A percentile compares a stretch with the other conserved stretches of the same genome.
These are phyloP conservation scores for Hyles euphorbiae DNA, from an alignment of 1,140 invertebrate genomes.

Conservation along the genomic window DNA sequence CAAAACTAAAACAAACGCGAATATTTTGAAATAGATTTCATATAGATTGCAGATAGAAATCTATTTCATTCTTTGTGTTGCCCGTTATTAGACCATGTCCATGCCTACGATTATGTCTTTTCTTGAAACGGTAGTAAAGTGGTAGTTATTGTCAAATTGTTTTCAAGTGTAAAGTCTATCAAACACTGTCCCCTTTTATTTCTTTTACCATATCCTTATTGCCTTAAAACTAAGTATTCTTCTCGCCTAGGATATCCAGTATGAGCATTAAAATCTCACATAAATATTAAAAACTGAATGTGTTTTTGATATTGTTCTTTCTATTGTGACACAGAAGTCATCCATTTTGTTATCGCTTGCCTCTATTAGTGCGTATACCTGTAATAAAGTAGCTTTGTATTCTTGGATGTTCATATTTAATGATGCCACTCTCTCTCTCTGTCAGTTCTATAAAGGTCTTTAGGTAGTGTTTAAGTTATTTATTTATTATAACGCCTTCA, in stretches of 20 bases:
- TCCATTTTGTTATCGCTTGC: conserved; percentile 14
- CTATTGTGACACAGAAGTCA: conserved; percentile 13
- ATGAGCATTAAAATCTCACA: conserved; percentile 17
- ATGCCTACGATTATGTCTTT: conserved; percentile 2
- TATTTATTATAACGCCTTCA: conserved; percentile 14
- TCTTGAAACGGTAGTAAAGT: conserved; percentile 16
- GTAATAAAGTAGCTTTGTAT: not conserved
- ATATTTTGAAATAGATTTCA: too few species aligned
- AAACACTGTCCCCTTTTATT: conserved; percentile 15
- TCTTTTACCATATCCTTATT: conserved; percentile 19
- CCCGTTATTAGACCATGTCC: too few species aligned
- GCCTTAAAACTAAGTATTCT: conserved; percentile 7
- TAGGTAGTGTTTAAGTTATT: not conserved
- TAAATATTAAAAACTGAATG: conserved; percentile 10
- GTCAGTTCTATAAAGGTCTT: conserved; percentile 5
- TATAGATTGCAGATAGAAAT: conserved; percentile 11
- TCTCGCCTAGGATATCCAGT: conserved; percentile 13
- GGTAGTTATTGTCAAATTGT: conserved; percentile 22
- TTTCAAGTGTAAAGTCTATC: conserved; percentile 18
- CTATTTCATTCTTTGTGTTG: conserved; percentile 8
- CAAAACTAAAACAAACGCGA: conserved; percentile 17
- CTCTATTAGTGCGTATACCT: conserved; percentile 12
- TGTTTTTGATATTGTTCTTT: conserved; percentile 13
- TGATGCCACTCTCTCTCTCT: conserved; percentile 5
- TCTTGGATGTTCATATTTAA: conserved; percentile 2